A percentile compares a stretch with the other conserved stretches of the same genome.
These are phyloP conservation scores for Ligdia adustata DNA, from an alignment of 2,888 invertebrate species.

Conservation along the genomic window DNA sequence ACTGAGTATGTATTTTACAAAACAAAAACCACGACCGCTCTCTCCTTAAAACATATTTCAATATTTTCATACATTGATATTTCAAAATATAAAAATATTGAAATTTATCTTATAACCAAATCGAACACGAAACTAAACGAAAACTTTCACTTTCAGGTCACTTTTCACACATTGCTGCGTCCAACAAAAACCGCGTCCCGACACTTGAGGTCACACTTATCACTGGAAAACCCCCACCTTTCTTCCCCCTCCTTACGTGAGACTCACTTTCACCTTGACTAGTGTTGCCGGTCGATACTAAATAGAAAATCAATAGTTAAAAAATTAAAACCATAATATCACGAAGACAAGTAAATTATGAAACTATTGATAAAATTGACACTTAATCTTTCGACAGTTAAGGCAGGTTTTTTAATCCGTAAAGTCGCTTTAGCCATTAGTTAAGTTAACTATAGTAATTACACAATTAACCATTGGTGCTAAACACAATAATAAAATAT, in stretches of 20 bases:
- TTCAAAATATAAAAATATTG: neutral
- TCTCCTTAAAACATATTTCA: conserved; percentile 8
- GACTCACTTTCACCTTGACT: too few species aligned
- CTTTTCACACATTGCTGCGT: conserved; percentile 28
- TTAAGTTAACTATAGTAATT: too few species aligned
- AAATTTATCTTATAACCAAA: conserved; percentile 3
- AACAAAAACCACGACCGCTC: neutral
- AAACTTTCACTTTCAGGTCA: conserved; percentile 33
- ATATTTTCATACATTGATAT: neutral
- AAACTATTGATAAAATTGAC: too few species aligned
- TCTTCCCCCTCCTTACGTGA: too few species aligned
- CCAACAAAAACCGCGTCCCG: conserved; percentile 31
- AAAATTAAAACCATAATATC: neutral
- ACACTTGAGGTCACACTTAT: conserved; percentile 33
- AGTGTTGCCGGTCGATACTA: too few species aligned
- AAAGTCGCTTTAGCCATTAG: too few species aligned
- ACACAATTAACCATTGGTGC: too few species aligned
- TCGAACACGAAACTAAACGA: conserved; percentile 30
- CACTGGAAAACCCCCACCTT: conserved; percentile 22
- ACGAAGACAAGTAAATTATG: too few species aligned
- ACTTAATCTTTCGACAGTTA: too few species aligned
- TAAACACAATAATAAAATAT: too few species aligned
- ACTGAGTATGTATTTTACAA: too few species aligned
- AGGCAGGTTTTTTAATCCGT: too few species aligned
- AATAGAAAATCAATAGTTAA: neutral